phyloP scores from a whole-genome alignment of 2,113 vertebrate genomes.

The Pelusios castaneus region DNA sequence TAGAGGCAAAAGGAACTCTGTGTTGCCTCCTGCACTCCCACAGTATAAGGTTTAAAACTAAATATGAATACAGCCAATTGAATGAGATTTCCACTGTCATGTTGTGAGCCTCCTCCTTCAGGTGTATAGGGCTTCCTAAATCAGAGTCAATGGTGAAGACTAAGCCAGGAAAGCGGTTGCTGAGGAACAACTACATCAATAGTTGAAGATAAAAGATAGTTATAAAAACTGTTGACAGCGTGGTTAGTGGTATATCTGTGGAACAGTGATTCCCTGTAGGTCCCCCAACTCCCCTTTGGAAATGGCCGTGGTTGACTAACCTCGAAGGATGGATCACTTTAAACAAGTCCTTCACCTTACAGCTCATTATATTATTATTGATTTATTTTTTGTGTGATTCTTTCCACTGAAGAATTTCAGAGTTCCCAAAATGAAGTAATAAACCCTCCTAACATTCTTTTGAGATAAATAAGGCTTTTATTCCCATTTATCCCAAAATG shows the following conservation, averaged over 20 bases:
- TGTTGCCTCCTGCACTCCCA: not conserved
- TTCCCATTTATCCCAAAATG: not conserved
- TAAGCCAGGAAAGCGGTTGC: not conserved
- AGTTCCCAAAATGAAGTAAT: not conserved
- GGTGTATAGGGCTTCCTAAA: not conserved
- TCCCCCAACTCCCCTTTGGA: too few relatives aligned
- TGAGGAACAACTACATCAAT: not conserved
- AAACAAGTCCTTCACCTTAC: not conserved
- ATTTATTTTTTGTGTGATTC: not conserved
- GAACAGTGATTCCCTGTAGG: not conserved
- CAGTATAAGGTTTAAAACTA: accelerated
- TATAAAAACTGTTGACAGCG: accelerated
- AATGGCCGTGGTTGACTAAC: not conserved
- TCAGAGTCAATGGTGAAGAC: not conserved
- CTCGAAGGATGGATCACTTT: not conserved
- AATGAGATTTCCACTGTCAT: accelerated
- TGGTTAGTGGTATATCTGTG: accelerated
- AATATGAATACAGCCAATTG: not conserved
- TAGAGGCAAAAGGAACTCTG: not conserved
- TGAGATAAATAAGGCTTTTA: not conserved
- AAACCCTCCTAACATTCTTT: not conserved
- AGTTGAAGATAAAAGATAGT: not conserved
- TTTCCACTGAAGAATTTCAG: not conserved
- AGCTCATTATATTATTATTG: not conserved
- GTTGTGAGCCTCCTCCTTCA: too few relatives aligned